Conservation (phyloP, 1,140 invertebrate species). For the Babylonia areolata region DNA sequence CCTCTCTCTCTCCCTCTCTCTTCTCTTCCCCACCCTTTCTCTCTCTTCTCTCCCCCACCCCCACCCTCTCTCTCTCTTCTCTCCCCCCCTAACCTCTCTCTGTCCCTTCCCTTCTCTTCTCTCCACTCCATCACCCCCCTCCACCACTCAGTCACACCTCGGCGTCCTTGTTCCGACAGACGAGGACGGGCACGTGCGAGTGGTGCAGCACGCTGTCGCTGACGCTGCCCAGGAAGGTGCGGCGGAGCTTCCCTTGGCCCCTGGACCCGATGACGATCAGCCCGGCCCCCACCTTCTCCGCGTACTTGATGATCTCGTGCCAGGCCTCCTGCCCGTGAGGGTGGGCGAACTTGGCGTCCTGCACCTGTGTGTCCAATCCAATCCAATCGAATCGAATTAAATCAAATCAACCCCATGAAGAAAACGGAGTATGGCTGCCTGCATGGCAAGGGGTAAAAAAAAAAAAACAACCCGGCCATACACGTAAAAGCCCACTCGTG, state of each 20-base stretch:
- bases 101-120: background rate
- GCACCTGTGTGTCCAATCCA: slow-evolving; percentile 7
- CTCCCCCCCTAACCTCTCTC: background rate
- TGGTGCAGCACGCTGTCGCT: slow-evolving; percentile 64
- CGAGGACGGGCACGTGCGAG: slow-evolving; percentile 54
- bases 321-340: slow-evolving; percentile 43
- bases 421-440: no score
- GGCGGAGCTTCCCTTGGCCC: slow-evolving; percentile 45
- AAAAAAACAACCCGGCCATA: no score
- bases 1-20: no score
- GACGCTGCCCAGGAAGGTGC: slow-evolving; percentile 50
- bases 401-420: no score
- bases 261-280: slow-evolving; percentile 52
- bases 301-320: slow-evolving; percentile 50
- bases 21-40: background rate
- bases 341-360: slow-evolving; percentile 40
- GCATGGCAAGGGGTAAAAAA: no score
- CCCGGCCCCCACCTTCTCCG: slow-evolving; percentile 47
- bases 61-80: background rate
- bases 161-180: slow-evolving; percentile 47
- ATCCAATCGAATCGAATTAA: no score
- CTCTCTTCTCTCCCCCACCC: background rate
- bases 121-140: background rate
- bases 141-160: background rate
- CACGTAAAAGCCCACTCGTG: no score